Percentiles rank a stretch among this genome's conserved stretches.
Conservation (phyloP, 2,888 invertebrate genomes). For the Ptilodon capucinus region DNA sequence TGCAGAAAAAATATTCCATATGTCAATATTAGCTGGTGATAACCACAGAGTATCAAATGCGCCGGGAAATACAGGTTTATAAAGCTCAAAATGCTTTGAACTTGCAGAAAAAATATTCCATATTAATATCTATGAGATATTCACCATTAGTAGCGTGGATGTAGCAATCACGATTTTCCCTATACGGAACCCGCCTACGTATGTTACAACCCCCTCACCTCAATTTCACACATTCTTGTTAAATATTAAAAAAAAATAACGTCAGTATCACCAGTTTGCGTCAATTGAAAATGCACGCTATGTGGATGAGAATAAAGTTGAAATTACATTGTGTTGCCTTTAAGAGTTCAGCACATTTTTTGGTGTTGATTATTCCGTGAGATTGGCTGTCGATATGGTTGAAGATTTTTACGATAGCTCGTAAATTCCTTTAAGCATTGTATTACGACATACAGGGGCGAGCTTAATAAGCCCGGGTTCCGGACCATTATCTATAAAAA, state of each 20-base stretch:
- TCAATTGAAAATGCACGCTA: conserved; percentile 1
- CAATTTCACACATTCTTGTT: conserved; percentile 39
- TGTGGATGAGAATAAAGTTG: rapidly evolving
- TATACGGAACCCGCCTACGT: conserved; percentile 38
- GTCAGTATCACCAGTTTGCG: not conserved
- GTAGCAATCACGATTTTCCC: conserved; percentile 54
- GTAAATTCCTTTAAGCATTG: conserved; percentile 38
- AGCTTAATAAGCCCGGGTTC: too few species aligned
- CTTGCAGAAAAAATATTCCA: not conserved
- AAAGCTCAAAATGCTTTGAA: not conserved
- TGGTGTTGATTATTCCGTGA: conserved; percentile 17
- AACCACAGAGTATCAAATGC: too few species aligned
- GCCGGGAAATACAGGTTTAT: not conserved
- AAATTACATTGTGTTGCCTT: not conserved
- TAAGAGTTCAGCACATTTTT: not conserved
- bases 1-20: not conserved
- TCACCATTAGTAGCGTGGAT: conserved; percentile 56
- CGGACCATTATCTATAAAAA: too few species aligned
- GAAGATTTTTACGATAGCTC: conserved; percentile 41
- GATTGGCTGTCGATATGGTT: conserved; percentile 34
- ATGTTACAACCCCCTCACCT: conserved; percentile 42
- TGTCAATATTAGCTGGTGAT: too few species aligned
- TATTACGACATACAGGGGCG: too few species aligned
- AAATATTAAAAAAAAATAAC: conserved; percentile 5
- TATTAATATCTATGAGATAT: conserved; percentile 7